Base-by-base conservation (phyloP, 2,113 vertebrate species). In the Clarias gariepinus region DNA sequence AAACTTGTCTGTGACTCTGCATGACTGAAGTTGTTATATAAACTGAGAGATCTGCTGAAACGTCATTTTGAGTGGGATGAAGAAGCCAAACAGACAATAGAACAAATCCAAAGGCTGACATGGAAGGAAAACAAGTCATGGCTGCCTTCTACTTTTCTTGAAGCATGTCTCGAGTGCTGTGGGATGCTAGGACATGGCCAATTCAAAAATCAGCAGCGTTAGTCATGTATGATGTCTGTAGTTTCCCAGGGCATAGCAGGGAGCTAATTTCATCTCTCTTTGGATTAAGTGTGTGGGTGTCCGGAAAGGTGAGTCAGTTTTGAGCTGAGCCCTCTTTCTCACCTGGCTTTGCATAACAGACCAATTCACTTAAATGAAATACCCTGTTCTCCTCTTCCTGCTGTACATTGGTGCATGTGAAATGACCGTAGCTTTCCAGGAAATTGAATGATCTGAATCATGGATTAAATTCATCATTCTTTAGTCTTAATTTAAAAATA, bases 251-350 rank as follows among this genome's bases (percentile, higher is more conserved):
- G n/a, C 6, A 76, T 69, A 30, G 28, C 28, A 83, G 60, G 19
- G 63, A 78, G 68, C 74, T 87, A 86, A 68, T 82, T 85, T 68
- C 33, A 58, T 84, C 83, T 63, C 47, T 66, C 77, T 86, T 83
- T 33, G 79, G 60, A 90, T 76, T 71, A 61, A 80, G 60, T 78
- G 87, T 66, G 89, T 88, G 89, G 90, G 88, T 83, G 86, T 79
- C 33, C 53, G 57, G 61, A 82, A 88, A 81, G 84, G 30, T 86
- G 82, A 90, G 53, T 90, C 86, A 88, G 63, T 79, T 85, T 64
- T 36, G 13, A 85, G 60, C 52, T 41, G 74, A 85, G 80, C 53
- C 57, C 81, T 84, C 57, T 60, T 66, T 57, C 60, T 84, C 81
- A 87, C 74, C 85, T 90, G 84, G 61, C 21, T 85, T 88, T 89